Percentiles rank a stretch among this genome's conserved stretches.
Evolutionary conservation across 2,113 vertebrate genomes (phyloP).

Genomic region (Anthoscopus minutus): DNA sequence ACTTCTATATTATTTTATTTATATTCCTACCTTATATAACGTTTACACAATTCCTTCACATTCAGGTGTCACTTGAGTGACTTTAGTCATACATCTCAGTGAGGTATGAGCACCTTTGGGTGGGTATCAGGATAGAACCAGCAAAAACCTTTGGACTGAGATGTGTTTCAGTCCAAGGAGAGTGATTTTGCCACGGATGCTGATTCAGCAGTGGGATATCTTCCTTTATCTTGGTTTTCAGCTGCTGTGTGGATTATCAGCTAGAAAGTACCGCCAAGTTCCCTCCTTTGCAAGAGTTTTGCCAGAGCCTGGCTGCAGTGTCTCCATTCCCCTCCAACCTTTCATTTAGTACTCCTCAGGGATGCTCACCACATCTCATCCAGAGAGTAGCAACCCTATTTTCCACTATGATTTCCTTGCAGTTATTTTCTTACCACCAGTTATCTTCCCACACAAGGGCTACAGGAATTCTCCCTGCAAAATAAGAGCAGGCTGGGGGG

Average conservation of each 20-base stretch:
- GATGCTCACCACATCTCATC: background rate
- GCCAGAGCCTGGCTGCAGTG: background rate
- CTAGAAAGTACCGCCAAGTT: background rate
- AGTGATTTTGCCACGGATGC: background rate
- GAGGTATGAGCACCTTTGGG: background rate
- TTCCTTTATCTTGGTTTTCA: background rate
- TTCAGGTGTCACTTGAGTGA: background rate
- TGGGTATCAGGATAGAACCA: too few species aligned
- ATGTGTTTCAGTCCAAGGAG: background rate
- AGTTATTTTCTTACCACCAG: background rate
- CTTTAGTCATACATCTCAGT: background rate
- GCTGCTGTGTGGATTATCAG: background rate
- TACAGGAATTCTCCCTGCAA: background rate
- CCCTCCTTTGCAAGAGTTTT: background rate
- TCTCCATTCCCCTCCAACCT: background rate
- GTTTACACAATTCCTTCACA: background rate
- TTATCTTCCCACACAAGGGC: background rate
- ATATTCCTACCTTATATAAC: background rate
- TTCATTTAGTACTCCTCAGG: fast-evolving
- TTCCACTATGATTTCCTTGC: background rate
- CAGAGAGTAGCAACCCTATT: background rate
- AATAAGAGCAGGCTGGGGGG: background rate
- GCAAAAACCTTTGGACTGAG: background rate
- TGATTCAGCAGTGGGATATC: background rate
- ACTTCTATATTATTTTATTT: background rate